phyloP scores from a whole-genome alignment of 2,113 vertebrate species.

The Tringa solitaria region DNA sequence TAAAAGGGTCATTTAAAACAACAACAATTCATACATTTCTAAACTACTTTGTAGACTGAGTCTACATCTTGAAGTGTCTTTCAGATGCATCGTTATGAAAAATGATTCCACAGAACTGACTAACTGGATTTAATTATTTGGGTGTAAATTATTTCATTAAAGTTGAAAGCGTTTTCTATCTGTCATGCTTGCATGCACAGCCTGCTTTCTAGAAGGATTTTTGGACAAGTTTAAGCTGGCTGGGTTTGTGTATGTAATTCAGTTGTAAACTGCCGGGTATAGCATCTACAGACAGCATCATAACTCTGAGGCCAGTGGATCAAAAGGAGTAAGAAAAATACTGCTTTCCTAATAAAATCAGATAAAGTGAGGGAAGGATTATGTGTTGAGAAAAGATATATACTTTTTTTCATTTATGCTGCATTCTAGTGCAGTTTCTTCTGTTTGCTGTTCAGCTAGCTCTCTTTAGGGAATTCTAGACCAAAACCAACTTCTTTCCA shows the following conservation, averaged over 20 bases:
- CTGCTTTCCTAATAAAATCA: background rate
- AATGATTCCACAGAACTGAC: background rate
- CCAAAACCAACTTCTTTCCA: background rate
- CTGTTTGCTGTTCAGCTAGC: background rate
- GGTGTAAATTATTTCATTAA: background rate
- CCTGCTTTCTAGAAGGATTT: background rate
- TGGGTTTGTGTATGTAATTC: background rate
- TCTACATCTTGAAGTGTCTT: background rate
- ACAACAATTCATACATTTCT: background rate
- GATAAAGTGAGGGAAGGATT: background rate
- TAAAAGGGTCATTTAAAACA: background rate
- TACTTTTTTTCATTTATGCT: background rate
- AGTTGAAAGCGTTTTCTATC: background rate
- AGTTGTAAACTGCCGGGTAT: background rate
- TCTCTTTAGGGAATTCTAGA: background rate
- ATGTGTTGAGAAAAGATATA: background rate
- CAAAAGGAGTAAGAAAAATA: background rate
- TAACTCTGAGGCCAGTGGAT: background rate
- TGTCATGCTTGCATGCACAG: background rate
- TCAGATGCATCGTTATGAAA: background rate
- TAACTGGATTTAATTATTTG: background rate
- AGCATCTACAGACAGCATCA: background rate
- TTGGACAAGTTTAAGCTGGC: background rate
- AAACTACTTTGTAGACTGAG: background rate
- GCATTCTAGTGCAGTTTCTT: background rate